Conservation (phyloP, 2,113 vertebrate species). For the Formicarius rufipectus region DNA sequence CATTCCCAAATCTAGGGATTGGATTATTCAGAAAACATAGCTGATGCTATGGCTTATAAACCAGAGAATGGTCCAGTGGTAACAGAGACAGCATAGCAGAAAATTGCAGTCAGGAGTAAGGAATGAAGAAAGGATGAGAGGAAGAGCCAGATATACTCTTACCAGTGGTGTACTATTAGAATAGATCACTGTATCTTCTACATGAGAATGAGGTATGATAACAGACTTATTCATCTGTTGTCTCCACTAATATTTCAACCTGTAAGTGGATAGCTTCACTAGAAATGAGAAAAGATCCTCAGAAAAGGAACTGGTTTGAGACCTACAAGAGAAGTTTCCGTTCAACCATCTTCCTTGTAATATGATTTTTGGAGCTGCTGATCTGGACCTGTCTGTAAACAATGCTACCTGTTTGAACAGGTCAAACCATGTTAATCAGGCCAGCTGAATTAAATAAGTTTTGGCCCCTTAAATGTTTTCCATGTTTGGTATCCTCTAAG, state of each 20-base stretch:
- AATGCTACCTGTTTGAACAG: background rate
- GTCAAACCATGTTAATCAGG: background rate
- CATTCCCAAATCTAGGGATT: background rate
- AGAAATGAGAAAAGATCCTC: background rate
- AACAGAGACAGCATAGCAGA: background rate
- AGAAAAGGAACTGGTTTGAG: background rate
- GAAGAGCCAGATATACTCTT: background rate
- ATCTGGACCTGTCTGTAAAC: background rate
- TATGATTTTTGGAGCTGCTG: background rate
- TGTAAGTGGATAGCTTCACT: background rate
- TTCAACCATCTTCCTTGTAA: background rate
- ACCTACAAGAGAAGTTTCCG: background rate
- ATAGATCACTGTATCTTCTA: background rate
- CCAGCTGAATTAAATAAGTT: background rate
- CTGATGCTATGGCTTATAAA: background rate
- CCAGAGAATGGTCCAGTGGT: background rate
- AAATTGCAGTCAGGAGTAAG: background rate
- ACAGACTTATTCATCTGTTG: background rate
- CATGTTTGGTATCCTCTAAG: background rate
- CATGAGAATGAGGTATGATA: background rate
- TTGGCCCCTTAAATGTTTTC: background rate
- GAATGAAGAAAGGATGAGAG: background rate
- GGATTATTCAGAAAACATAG: background rate
- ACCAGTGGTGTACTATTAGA: background rate
- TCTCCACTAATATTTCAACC: background rate